Evolutionary conservation across 2,797 vertebrate genomes (phyloP), one percentile per base, ranked within the genome.

Genomic region (Artibeus jamaicensis): DNA sequence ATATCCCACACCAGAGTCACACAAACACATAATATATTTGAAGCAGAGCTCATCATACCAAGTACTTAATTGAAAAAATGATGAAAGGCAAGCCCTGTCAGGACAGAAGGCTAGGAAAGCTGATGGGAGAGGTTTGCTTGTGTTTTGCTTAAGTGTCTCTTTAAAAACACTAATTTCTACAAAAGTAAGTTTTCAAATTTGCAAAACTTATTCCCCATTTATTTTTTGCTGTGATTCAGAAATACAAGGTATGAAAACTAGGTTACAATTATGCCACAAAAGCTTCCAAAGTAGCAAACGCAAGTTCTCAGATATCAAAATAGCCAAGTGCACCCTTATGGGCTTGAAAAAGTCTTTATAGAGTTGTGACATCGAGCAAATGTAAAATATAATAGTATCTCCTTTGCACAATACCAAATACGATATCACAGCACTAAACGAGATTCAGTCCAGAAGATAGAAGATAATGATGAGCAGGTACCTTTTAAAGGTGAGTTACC

Each of bases 231-330:
- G 55, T 93, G 91, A 96, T 97, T 98, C 85, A 97, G 98, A 98
- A 98, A 98, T 98, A 98, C 96, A 98, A 98, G 97, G 97, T 98
- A 98, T 84, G 97, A 98, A 98, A 98, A 97, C 97, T 92, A 94
- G 87, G 96, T 98, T 98, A 98, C 97, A 98, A 73, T 97, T 98
- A 94, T 94, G 95, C 97, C 97, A 98, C 98, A 98, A 98, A 98
- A 98, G 96, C 97, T 83, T 97, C 97, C 96, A 86, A 97, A 68
- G 96, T 97, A 98, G 96, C 96, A 98, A 98, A 96, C 97, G 97
- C 95, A 96, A 97, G 92, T 57, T 95, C 96, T 96, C 95, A 81
- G 90, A 95, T n/a, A 98, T 97, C 97, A 98, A 98, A 98, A 98
- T 93, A 98, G 97, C 0, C 91, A 94, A 92, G 94, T 96, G 84